phyloP scores from a whole-genome alignment of 2,797 vertebrate genomes.

The Lagodon rhomboides region DNA sequence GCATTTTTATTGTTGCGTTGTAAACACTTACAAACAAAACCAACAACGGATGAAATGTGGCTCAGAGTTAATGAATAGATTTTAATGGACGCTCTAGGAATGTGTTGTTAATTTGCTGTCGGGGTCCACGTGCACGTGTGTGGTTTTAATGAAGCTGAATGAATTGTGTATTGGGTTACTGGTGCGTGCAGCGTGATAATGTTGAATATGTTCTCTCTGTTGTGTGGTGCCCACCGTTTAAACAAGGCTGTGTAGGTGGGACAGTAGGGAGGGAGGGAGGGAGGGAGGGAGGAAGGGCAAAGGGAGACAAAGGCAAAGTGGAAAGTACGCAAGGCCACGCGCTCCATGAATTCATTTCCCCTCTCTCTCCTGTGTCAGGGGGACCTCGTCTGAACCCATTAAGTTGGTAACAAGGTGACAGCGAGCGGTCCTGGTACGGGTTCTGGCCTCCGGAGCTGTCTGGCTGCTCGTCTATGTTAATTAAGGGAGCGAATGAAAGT shows the following conservation, averaged over 20 bases:
- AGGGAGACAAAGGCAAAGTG: slow-evolving; percentile 51
- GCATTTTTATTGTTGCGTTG: slow-evolving; percentile 59
- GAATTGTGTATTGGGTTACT: slow-evolving; percentile 57
- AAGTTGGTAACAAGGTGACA: slow-evolving; percentile 80
- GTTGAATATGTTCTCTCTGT: slow-evolving; percentile 52
- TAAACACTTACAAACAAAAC: slow-evolving; percentile 65
- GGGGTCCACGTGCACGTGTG: neutral
- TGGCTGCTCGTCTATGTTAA: slow-evolving; percentile 78
- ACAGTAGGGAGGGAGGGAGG: slow-evolving; percentile 31
- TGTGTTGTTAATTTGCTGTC: slow-evolving; percentile 67
- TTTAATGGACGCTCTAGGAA: slow-evolving; percentile 68
- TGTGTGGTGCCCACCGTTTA: slow-evolving; percentile 50
- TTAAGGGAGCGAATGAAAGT: slow-evolving; percentile 71
- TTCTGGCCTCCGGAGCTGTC: slow-evolving; percentile 73
- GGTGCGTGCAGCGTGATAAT: slow-evolving; percentile 55
- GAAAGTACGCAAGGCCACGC: slow-evolving; percentile 44
- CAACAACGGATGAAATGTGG: slow-evolving; percentile 55
- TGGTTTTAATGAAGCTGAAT: slow-evolving; percentile 69
- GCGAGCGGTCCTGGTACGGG: slow-evolving; percentile 65
- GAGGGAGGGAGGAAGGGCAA: slow-evolving; percentile 52
- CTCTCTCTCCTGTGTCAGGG: slow-evolving; percentile 51
- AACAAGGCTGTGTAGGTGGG: slow-evolving; percentile 42
- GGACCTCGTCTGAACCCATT: slow-evolving; percentile 79
- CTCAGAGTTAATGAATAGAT: slow-evolving; percentile 68
- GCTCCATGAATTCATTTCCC: slow-evolving; percentile 67